These are phyloP conservation scores for Elymnias hypermnestra DNA, from an alignment of 1,140 invertebrate species.

Conservation along the genomic window DNA sequence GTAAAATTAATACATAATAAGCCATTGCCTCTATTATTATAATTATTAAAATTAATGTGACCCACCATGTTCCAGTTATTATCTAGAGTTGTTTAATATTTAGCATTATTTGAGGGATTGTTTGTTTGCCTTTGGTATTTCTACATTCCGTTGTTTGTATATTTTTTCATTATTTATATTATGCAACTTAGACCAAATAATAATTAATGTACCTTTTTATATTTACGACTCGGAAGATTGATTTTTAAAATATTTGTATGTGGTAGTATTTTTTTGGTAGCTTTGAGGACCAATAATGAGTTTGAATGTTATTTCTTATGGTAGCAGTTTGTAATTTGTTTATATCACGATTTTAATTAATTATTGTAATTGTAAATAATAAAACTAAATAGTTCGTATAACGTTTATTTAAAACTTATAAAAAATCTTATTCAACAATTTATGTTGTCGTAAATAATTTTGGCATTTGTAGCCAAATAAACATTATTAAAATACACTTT, in stretches of 20 bases:
- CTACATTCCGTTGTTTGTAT: constrained; percentile 73
- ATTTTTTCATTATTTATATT: constrained; percentile 70
- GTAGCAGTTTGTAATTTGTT: constrained; percentile 63
- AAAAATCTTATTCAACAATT: constrained; percentile 22
- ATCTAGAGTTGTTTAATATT: constrained; percentile 63
- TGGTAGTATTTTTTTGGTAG: constrained; percentile 61
- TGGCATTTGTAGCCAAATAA: constrained; percentile 25
- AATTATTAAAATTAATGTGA: constrained; percentile 51
- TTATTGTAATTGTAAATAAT: constrained; percentile 70
- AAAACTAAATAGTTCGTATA: constrained; percentile 55
- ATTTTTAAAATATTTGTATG: constrained; percentile 43
- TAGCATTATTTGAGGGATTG: constrained; percentile 52
- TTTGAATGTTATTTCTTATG: constrained; percentile 60
- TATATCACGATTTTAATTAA: constrained; percentile 63
- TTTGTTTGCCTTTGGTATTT: constrained; percentile 59
- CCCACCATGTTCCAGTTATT: constrained; percentile 72
- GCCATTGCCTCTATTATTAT: constrained; percentile 63
- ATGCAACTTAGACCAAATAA: constrained; percentile 76
- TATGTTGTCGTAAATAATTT: constrained; percentile 20
- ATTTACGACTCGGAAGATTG: constrained; percentile 52
- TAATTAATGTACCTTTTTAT: constrained; percentile 74
- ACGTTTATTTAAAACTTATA: constrained; percentile 42
- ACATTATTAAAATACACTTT: constrained; percentile 16
- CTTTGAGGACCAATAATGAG: constrained; percentile 69
- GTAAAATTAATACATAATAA: constrained; percentile 54